These are phyloP conservation scores for Alces alces DNA, from an alignment of 2,113 vertebrate genomes.

Conservation along the genomic window DNA sequence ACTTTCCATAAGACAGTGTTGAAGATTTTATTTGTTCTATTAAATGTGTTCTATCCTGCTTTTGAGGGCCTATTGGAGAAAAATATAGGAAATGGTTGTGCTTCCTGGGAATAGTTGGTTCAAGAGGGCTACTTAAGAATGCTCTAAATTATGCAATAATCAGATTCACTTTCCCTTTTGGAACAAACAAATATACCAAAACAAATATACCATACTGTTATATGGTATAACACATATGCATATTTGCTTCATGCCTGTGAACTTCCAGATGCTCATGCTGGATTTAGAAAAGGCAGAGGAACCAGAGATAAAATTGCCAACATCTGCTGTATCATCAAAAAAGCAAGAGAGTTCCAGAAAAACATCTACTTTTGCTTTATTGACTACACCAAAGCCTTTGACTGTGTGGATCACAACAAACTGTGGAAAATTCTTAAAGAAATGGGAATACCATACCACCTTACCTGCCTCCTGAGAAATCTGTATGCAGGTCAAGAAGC, in stretches of 20 bases:
- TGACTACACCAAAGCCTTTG: background rate
- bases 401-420: background rate
- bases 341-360: background rate
- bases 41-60: background rate
- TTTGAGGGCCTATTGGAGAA: background rate
- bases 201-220: background rate
- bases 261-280: background rate
- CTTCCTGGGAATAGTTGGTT: background rate
- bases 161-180: background rate
- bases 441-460: background rate
- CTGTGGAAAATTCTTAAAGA: background rate
- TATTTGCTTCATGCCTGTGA: background rate
- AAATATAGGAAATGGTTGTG: background rate
- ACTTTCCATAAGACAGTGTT: background rate
- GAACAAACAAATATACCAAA: background rate
- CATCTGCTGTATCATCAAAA: background rate
- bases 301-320: background rate
- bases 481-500: background rate
- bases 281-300: background rate
- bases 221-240: fast-evolving
- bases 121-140: background rate
- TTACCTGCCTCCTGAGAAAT: background rate
- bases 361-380: background rate
- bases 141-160: background rate
- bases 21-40: background rate